Conservation (phyloP, 2,888 invertebrate species). For the Yponomeuta malinellus region DNA sequence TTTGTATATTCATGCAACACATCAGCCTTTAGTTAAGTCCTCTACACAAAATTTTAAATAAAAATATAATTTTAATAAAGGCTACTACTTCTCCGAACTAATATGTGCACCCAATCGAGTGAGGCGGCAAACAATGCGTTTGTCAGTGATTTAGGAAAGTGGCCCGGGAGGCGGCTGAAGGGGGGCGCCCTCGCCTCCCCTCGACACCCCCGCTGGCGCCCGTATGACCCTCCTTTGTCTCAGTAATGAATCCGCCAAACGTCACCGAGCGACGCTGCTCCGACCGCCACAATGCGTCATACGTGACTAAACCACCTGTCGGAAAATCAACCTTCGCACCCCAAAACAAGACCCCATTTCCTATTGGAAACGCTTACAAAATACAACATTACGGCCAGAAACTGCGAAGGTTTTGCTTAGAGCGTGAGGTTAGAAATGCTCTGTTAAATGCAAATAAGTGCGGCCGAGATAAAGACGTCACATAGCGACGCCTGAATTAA, state of each 20-base stretch:
- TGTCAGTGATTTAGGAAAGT: conserved; percentile 71
- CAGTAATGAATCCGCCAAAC: conserved; percentile 73
- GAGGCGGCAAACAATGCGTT: conserved; percentile 50
- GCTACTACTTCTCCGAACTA: neutral
- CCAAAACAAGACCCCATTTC: conserved; percentile 23
- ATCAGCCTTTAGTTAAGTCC: too few relatives aligned
- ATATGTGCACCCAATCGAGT: neutral
- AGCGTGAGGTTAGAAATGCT: conserved; percentile 57
- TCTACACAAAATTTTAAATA: too few relatives aligned
- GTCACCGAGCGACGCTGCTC: conserved; percentile 56
- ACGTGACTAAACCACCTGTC: conserved; percentile 41
- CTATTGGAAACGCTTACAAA: neutral
- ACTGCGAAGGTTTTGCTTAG: conserved; percentile 46
- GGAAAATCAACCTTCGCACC: conserved; percentile 40
- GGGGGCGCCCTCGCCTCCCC: conserved; percentile 26
- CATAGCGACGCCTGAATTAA: conserved; percentile 40
- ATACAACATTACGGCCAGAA: neutral
- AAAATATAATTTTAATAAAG: neutral
- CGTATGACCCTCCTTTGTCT: conserved; percentile 53
- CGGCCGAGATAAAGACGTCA: conserved; percentile 47
- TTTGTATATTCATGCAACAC: too few relatives aligned
- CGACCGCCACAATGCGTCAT: conserved; percentile 52
- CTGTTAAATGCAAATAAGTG: conserved; percentile 62
- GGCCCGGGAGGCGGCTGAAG: conserved; percentile 36
- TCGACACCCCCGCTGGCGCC: conserved; percentile 24